phyloP scores from a whole-genome alignment of 2,797 vertebrate genomes.

The Coilia nasus region DNA sequence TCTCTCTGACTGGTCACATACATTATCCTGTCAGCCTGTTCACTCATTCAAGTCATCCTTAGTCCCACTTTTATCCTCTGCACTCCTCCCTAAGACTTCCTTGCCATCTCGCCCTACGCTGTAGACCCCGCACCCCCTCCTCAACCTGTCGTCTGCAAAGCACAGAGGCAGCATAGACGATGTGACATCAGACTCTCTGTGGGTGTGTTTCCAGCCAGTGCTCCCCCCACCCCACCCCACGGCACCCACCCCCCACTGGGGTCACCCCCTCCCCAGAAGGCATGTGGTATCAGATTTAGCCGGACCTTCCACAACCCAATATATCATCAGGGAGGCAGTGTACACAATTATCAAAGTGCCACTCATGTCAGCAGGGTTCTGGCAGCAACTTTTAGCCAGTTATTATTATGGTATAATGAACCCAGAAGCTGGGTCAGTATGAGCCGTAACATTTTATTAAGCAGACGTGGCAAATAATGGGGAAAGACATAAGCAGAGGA shows the following conservation, averaged over 20 bases:
- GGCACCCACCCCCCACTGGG: not conserved
- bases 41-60: not conserved
- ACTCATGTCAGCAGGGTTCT: not conserved
- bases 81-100: not conserved
- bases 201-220: not conserved
- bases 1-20: not conserved
- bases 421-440: not conserved
- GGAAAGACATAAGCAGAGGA: not conserved
- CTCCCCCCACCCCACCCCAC: not conserved
- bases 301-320: constrained; percentile 1
- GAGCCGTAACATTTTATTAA: not conserved
- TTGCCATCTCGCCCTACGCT: not conserved
- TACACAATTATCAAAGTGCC: constrained; percentile 17
- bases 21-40: not conserved
- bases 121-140: not conserved
- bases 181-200: not conserved
- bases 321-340: not conserved
- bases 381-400: not conserved
- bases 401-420: not conserved
- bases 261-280: not conserved
- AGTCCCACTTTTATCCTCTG: not conserved
- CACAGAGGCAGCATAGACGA: not conserved
- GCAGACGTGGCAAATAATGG: not conserved
- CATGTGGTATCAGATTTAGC: constrained; percentile 17
- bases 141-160: not conserved